phyloP scores from a whole-genome alignment of 2,113 vertebrate genomes.

The Elanoides forficatus region DNA sequence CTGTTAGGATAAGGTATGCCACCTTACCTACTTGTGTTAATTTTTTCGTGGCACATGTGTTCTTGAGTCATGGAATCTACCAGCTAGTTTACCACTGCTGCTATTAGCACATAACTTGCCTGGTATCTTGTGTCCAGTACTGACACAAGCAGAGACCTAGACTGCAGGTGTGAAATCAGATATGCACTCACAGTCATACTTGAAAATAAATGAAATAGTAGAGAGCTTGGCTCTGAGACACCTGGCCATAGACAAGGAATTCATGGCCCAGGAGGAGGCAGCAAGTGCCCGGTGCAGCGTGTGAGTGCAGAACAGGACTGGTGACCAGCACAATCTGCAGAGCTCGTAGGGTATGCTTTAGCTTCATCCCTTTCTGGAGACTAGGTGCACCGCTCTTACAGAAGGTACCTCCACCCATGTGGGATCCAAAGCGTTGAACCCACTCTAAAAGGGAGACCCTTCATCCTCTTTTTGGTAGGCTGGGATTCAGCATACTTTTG shows the following conservation, averaged over 20 bases:
- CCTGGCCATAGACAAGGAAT: background rate
- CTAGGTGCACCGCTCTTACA: background rate
- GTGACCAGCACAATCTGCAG: background rate
- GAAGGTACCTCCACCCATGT: background rate
- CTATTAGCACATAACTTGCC: background rate
- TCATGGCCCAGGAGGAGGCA: background rate
- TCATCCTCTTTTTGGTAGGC: background rate
- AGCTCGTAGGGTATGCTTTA: background rate
- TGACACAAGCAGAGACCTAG: background rate
- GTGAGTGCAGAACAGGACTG: background rate
- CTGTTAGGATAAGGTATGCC: background rate
- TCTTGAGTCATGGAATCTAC: background rate
- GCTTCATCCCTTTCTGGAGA: background rate
- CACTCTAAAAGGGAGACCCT: background rate
- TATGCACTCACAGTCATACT: rapidly evolving
- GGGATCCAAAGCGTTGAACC: background rate
- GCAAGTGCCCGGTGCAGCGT: background rate
- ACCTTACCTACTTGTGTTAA: background rate
- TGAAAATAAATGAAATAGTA: background rate
- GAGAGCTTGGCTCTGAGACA: background rate
- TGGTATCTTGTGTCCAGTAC: background rate
- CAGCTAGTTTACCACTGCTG: background rate
- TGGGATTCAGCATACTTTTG: background rate
- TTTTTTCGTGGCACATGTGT: background rate
- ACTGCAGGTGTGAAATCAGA: background rate